Conservation (phyloP, 1,140 invertebrate genomes). For the Leguminivora glycinivorella region DNA sequence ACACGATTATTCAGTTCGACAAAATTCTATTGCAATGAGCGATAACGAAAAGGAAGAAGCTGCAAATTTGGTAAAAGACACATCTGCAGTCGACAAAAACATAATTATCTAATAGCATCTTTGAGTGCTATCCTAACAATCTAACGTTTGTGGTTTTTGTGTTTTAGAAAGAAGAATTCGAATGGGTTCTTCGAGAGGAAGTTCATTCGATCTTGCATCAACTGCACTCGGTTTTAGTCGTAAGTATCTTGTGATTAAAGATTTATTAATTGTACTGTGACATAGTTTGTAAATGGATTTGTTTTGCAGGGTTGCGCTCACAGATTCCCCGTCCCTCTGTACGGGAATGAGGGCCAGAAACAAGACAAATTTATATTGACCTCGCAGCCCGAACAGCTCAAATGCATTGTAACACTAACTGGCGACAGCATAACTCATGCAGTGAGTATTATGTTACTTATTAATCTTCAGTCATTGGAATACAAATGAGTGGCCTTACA, state of each 20-base stretch:
- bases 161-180: conserved; percentile 93
- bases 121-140: conserved; percentile 29
- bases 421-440: conserved; percentile 96
- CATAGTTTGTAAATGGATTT: conserved; percentile 32
- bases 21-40: conserved; percentile 81
- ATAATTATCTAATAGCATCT: conserved; percentile 37
- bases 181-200: conserved; percentile 94
- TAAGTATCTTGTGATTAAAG: conserved; percentile 72
- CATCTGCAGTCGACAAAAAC: conserved; percentile 30
- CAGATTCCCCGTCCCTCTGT: conserved; percentile 89
- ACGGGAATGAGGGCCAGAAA: conserved; percentile 91
- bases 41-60: conserved; percentile 92
- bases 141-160: conserved; percentile 39
- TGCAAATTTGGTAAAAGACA: conserved; percentile 86
- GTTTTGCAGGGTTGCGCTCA: conserved; percentile 88
- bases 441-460: conserved; percentile 78
- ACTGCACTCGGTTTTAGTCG: conserved; percentile 89
- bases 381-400: conserved; percentile 92
- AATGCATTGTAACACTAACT: conserved; percentile 92
- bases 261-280: conserved; percentile 29
- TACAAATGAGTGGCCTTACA: conserved; percentile 20
- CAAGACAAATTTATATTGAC: conserved; percentile 94
- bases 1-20: not conserved
- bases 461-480: conserved; percentile 28
- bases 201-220: conserved; percentile 92